A percentile compares a stretch with the other conserved stretches of the same genome.
These are phyloP conservation scores for Noctua janthina DNA, from an alignment of 2,888 invertebrate genomes.

Conservation along the genomic window DNA sequence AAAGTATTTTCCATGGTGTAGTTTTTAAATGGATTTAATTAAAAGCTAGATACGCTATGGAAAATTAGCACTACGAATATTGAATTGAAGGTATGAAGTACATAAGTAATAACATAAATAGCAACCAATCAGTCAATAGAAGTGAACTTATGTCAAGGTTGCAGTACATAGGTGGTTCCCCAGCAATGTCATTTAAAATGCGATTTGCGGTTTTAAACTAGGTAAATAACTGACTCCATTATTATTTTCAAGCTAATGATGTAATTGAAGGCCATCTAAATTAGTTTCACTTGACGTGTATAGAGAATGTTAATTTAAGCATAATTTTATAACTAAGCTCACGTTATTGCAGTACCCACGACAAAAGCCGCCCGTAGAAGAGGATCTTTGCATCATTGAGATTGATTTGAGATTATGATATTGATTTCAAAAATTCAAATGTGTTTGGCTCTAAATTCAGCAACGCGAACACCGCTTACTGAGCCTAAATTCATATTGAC, in stretches of 20 bases:
- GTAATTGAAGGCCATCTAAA: conserved; percentile 44
- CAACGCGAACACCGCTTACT: too few relatives aligned
- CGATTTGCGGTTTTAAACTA: conserved; percentile 41
- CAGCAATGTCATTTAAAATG: conserved; percentile 43
- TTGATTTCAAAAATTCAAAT: too few relatives aligned
- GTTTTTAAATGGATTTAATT: neutral
- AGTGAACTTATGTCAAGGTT: conserved; percentile 38
- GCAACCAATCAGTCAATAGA: neutral
- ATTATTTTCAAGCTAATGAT: conserved; percentile 38
- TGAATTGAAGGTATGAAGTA: neutral
- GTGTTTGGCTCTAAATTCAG: too few relatives aligned
- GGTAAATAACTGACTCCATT: conserved; percentile 22
- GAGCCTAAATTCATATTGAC: too few relatives aligned
- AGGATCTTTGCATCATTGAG: too few relatives aligned
- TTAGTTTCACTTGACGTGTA: conserved; percentile 36
- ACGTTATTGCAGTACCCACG: too few relatives aligned
- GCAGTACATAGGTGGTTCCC: conserved; percentile 15
- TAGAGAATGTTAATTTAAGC: neutral
- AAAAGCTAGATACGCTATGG: neutral
- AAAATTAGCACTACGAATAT: neutral
- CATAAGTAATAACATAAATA: neutral
- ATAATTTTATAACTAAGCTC: neutral
- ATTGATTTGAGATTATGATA: too few relatives aligned
- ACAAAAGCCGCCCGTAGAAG: neutral
- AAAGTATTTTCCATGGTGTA: neutral